Base-by-base conservation (phyloP, 2,888 invertebrate genomes). In the Oligia latruncula region DNA sequence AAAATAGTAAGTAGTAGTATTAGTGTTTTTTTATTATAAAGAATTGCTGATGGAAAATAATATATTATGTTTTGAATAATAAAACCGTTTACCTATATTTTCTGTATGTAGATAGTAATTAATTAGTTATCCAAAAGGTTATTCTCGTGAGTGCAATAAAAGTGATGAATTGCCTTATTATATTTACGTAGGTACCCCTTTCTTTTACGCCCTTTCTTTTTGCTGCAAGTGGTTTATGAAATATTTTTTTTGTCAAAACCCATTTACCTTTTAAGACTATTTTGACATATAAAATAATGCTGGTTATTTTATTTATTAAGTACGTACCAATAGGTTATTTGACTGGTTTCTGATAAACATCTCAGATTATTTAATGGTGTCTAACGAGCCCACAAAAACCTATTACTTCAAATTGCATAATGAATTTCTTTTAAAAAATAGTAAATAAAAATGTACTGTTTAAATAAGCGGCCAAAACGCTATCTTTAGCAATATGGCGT, bases 91-190 rank as follows among this genome's bases (percentile, higher is more conserved):
- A 2, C 43, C 17, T 35, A 8, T 29, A 52, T 23, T 71, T 71
- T 71, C 35, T 35, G 20, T 35, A 13, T 35, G 9, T 1, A 65
- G 11, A 11, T 35, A n/a, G n/a, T n/a, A 70, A 35, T 20, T 52
- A 52, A 70, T 35, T 23, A 79, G 65, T 43, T 23, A 49, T 46
- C 40, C 23, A n/a, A 80, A 71, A 62, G 29, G 29, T 80, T 65
- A 64, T 15, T 23, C 49, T 40, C 49, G 5, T 20, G 68, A 80
- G 80, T 4, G 64, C 29, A 73, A 70, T 81, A 73, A 70, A 70
- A 64, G 17, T 70, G 80, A 80, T 80, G 29, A 46, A 81, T 74
- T 43, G 64, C 70, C 43, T 5, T 64, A 20, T n/a, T 52, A 62
- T 67, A 71, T 40, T 70, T 58, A 70, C 60, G 58, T 29, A 29